phyloP scores from a whole-genome alignment of 1,140 invertebrate genomes.

The Conus ventricosus region DNA sequence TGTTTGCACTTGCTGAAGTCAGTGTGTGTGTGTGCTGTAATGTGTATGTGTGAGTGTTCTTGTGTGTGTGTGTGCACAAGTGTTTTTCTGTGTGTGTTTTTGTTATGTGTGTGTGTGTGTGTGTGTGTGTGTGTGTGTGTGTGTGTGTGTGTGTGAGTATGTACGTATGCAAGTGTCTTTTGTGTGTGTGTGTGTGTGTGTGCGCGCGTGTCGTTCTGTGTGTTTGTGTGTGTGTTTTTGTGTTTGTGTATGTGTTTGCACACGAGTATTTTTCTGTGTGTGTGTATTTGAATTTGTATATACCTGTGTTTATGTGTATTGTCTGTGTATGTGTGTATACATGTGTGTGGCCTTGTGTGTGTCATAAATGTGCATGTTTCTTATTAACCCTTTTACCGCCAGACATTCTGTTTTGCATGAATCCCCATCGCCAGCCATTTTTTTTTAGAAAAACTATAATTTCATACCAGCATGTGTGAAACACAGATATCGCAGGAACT shows the following conservation, averaged over 20 bases:
- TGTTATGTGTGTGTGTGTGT: not conserved
- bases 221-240: not conserved
- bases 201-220: not conserved
- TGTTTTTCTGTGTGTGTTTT: not conserved
- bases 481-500: too few relatives aligned
- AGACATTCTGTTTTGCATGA: too few relatives aligned
- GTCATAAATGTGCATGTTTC: not conserved
- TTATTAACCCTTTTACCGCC: too few relatives aligned
- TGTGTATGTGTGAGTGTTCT: not conserved
- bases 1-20: conserved; percentile 80
- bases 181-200: not conserved
- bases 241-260: not conserved
- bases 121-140: conserved; percentile 1
- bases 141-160: not conserved
- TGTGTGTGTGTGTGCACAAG: not conserved
- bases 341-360: not conserved
- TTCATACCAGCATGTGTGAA: too few relatives aligned
- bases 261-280: not conserved
- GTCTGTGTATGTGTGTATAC: not conserved
- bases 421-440: too few relatives aligned
- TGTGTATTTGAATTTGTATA: not conserved
- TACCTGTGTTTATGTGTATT: not conserved
- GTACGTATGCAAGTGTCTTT: not conserved
- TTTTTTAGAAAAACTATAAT: too few relatives aligned
- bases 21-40: conserved; percentile 34